phyloP scores from a whole-genome alignment of 2,797 vertebrate species.

The Silurus lanzhouensis region DNA sequence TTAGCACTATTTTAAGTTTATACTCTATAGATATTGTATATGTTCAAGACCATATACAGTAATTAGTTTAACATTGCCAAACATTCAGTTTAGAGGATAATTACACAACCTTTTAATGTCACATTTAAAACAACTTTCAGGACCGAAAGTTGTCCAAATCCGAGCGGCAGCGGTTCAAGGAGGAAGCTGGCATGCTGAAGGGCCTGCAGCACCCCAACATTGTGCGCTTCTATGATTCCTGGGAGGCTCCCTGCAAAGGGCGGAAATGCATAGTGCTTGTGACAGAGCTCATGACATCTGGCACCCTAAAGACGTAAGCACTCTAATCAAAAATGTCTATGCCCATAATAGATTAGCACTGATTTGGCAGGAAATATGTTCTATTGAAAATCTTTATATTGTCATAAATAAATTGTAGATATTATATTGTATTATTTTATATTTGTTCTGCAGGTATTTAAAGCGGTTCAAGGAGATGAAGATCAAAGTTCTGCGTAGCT shows the following conservation, averaged over 20 bases:
- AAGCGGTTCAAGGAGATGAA: conserved; percentile 99
- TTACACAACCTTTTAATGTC: neutral
- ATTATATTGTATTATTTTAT: neutral
- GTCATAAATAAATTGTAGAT: neutral
- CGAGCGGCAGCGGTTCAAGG: conserved; percentile 95
- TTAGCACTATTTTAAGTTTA: conserved; percentile 19
- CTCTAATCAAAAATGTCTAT: neutral
- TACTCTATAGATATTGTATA: neutral
- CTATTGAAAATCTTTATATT: no score
- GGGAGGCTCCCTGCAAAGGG: conserved; percentile 96
- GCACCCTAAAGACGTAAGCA: conserved; percentile 97
- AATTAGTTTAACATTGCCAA: neutral
- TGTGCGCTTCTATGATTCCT: conserved; percentile 98
- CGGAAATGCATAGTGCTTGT: conserved; percentile 98
- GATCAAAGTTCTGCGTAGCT: conserved; percentile 96
- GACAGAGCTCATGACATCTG: conserved; percentile 98
- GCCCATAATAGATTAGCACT: neutral
- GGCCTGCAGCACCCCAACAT: conserved; percentile 99
- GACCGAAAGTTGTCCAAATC: conserved; percentile 95
- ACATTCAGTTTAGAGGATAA: neutral
- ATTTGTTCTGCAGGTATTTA: conserved; percentile 80
- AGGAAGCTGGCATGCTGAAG: conserved; percentile 98
- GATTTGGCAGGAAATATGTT: neutral
- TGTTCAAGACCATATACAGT: neutral
- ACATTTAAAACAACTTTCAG: conserved; percentile 63